These are phyloP conservation scores for Eciton burchellii DNA, from an alignment of 1,140 invertebrate genomes.

Conservation along the genomic window DNA sequence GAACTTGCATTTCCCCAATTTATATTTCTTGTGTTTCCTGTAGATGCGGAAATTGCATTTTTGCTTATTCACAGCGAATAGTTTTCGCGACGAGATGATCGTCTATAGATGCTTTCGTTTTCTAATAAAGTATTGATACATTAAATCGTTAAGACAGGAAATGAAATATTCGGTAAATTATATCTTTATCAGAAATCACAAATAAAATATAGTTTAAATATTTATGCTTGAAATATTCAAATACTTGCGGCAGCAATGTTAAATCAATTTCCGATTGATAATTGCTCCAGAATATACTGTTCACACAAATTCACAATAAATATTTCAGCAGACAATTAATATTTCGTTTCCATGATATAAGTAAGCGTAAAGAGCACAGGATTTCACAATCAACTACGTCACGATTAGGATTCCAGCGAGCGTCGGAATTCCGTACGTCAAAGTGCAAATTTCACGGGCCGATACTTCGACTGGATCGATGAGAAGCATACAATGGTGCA, in stretches of 20 bases:
- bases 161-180: neutral
- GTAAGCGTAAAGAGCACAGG: slow-evolving; percentile 3
- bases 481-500: neutral
- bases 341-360: slow-evolving; percentile 10
- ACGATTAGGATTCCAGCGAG: slow-evolving; percentile 1
- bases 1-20: slow-evolving; percentile 16
- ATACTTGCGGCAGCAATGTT: neutral
- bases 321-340: neutral
- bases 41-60: slow-evolving; percentile 20
- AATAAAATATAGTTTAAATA: neutral
- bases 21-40: neutral
- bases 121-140: neutral
- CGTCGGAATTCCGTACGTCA: neutral
- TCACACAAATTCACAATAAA: neutral
- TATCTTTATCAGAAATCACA: neutral
- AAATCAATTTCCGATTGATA: neutral
- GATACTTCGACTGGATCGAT: slow-evolving; percentile 35
- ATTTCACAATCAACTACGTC: slow-evolving; percentile 20
- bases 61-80: slow-evolving; percentile 25
- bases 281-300: neutral
- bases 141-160: neutral
- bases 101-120: neutral
- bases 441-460: slow-evolving; percentile 34
- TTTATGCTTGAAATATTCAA: neutral
- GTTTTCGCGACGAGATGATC: neutral